These are phyloP conservation scores for Drosophila quinaria DNA, from an alignment of 2,888 invertebrate genomes.

Conservation along the genomic window DNA sequence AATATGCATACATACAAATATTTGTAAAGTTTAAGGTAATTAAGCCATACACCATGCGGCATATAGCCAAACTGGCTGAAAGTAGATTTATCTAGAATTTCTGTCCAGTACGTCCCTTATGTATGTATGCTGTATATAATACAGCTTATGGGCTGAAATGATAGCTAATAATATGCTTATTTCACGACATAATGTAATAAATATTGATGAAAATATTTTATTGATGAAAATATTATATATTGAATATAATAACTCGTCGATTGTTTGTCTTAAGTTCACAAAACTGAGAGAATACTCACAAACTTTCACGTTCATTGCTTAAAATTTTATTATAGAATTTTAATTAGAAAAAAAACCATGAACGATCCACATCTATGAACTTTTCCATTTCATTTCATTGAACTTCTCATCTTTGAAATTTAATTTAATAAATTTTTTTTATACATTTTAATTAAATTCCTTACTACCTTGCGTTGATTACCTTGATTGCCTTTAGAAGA, in stretches of 20 bases:
- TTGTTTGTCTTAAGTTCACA: too few species aligned
- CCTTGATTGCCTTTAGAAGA: slow-evolving; percentile 10
- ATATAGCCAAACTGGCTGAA: slow-evolving; percentile 19
- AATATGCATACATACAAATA: background rate
- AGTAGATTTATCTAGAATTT: slow-evolving; percentile 18
- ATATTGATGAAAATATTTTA: too few species aligned
- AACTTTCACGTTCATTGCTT: too few species aligned
- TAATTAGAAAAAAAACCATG: background rate
- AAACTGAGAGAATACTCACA: too few species aligned
- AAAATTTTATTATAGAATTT: too few species aligned
- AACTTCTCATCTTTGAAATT: background rate
- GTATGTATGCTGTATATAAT: too few species aligned
- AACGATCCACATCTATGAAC: slow-evolving; percentile 10
- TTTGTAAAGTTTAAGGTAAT: slow-evolving; percentile 45
- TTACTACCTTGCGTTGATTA: slow-evolving; percentile 31
- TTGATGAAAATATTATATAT: too few species aligned
- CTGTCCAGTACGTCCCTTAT: slow-evolving; percentile 17
- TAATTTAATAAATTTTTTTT: background rate
- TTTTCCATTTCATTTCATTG: slow-evolving; percentile 1
- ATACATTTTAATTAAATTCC: slow-evolving; percentile 43
- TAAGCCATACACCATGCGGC: slow-evolving; percentile 23
- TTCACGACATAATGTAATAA: too few species aligned
- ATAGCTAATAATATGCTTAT: too few species aligned
- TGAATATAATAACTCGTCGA: too few species aligned
- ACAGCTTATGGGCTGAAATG: background rate